These are phyloP conservation scores for Nebria brevicollis DNA, from an alignment of 2,888 invertebrate genomes.

Conservation along the genomic window DNA sequence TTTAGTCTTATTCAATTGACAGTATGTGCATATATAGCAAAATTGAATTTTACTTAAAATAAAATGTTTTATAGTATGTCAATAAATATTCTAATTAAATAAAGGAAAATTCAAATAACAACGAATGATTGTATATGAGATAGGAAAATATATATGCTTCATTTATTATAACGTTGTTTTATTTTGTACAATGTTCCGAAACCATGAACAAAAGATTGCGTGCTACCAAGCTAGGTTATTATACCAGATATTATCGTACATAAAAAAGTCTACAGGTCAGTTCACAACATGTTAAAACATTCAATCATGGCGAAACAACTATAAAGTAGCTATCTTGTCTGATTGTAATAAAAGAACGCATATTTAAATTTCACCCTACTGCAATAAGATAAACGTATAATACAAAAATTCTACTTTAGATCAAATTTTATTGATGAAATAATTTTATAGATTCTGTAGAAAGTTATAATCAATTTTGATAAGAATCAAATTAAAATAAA, in stretches of 20 bases:
- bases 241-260: conserved; percentile 11
- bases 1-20: too few species aligned
- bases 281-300: conserved; percentile 27
- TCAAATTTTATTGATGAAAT: background rate
- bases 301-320: background rate
- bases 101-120: too few species aligned
- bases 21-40: too few species aligned
- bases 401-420: too few species aligned
- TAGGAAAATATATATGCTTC: background rate
- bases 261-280: conserved; percentile 13
- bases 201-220: conserved; percentile 21
- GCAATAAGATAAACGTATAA: too few species aligned
- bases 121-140: background rate
- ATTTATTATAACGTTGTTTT: background rate
- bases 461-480: background rate
- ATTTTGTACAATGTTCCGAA: background rate
- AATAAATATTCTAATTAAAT: too few species aligned
- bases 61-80: too few species aligned
- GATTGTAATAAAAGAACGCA: background rate
- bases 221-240: conserved; percentile 3
- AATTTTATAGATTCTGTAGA: background rate
- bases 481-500: conserved; percentile 3
- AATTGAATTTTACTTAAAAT: too few species aligned
- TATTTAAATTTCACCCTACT: background rate
- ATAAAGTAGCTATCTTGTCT: conserved; percentile 12